Conservation (phyloP, 2,113 vertebrate genomes). For the Etheostoma spectabile region DNA sequence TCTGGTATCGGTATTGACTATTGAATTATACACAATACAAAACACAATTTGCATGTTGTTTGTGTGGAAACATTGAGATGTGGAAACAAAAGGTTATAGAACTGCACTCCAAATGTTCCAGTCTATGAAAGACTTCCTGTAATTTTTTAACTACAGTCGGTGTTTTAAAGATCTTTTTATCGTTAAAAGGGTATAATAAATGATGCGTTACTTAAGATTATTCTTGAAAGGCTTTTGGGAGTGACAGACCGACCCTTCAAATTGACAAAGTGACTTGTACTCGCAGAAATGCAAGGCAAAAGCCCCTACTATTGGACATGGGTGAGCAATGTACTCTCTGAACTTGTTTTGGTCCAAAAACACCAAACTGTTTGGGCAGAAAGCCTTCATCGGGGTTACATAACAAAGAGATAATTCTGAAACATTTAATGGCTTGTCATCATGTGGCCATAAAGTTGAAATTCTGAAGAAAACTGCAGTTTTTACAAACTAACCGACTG, state of each 20-base stretch:
- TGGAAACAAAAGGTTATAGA: too few species aligned
- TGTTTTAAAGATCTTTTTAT: not conserved
- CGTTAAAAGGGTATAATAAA: not conserved
- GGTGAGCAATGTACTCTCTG: too few species aligned
- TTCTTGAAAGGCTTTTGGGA: not conserved
- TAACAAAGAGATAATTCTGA: constrained; percentile 25
- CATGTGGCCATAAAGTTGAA: constrained; percentile 21
- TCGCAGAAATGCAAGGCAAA: not conserved
- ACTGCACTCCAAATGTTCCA: too few species aligned
- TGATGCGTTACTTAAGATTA: not conserved
- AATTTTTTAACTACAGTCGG: too few species aligned
- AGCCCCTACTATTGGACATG: not conserved
- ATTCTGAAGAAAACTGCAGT: too few species aligned
- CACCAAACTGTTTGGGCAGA: not conserved
- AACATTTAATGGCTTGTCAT: constrained; percentile 19
- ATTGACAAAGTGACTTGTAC: not conserved
- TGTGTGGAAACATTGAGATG: not conserved
- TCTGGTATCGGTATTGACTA: not conserved
- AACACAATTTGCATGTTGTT: not conserved
- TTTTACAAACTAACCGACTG: constrained; percentile 19
- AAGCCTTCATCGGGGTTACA: not conserved
- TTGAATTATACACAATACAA: not conserved
- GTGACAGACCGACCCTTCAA: not conserved
- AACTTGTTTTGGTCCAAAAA: not conserved
- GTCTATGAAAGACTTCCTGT: too few species aligned